These are phyloP conservation scores for Benitochromis conjunctus DNA, from an alignment of 2,113 vertebrate species.

Conservation along the genomic window DNA sequence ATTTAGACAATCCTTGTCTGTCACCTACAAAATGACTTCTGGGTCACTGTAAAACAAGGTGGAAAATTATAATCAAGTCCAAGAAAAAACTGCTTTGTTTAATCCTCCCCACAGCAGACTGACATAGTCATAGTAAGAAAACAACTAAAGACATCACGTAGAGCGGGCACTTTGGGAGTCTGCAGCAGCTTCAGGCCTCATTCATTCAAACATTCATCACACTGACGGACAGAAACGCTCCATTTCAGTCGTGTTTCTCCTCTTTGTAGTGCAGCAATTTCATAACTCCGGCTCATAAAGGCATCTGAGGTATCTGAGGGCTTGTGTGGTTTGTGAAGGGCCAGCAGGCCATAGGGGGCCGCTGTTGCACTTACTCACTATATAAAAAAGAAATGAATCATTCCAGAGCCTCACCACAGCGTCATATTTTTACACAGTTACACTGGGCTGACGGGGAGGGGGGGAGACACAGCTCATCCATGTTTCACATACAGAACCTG, in stretches of 20 bases:
- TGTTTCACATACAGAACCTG: conserved; percentile 38
- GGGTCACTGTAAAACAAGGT: too few relatives aligned
- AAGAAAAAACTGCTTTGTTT: neutral
- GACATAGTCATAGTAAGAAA: neutral
- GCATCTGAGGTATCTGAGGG: neutral
- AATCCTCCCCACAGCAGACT: neutral
- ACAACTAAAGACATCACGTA: too few relatives aligned
- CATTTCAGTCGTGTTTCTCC: neutral
- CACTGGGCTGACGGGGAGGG: neutral
- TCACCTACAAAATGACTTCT: too few relatives aligned
- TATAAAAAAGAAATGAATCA: neutral
- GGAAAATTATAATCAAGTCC: too few relatives aligned
- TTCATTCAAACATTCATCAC: neutral
- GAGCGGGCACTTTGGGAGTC: neutral
- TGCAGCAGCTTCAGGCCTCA: neutral
- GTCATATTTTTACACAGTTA: neutral
- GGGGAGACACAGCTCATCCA: neutral
- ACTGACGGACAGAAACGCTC: neutral
- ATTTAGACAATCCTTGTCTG: neutral
- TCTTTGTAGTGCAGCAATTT: neutral
- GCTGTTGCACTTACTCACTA: neutral
- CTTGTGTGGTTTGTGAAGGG: neutral
- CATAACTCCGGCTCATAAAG: neutral
- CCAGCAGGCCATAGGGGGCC: neutral
- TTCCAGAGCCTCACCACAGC: neutral